Percentiles rank a stretch among this genome's conserved stretches.
phyloP scores from a whole-genome alignment of 2,113 vertebrate genomes.

The Polypterus bichir region DNA sequence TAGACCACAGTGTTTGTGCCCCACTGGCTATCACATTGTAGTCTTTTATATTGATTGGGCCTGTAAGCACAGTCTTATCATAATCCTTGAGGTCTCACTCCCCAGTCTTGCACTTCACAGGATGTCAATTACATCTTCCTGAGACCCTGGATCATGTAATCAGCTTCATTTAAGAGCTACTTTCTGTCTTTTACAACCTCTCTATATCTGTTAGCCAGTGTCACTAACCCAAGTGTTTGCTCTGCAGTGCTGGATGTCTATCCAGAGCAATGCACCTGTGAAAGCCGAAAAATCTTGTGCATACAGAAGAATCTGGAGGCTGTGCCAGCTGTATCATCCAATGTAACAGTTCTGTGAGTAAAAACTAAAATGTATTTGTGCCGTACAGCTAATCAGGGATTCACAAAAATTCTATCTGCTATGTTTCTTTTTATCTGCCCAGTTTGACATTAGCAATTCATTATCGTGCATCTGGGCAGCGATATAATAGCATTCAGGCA shows the following conservation, averaged over 20 bases:
- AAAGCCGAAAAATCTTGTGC: conserved; percentile 32
- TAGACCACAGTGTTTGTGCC: too few species aligned
- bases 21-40: too few species aligned
- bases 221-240: background rate
- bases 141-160: background rate
- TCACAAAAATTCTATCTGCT: too few species aligned
- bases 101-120: too few species aligned
- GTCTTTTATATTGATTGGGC: too few species aligned
- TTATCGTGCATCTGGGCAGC: too few species aligned
- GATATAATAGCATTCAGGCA: too few species aligned
- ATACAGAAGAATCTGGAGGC: conserved; percentile 22
- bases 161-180: background rate
- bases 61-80: background rate
- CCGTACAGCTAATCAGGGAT: too few species aligned
- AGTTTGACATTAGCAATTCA: too few species aligned
- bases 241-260: conserved; percentile 33
- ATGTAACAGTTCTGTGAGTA: conserved; percentile 43
- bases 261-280: conserved; percentile 34
- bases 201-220: background rate
- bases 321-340: conserved; percentile 34
- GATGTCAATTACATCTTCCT: too few species aligned
- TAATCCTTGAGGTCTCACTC: background rate
- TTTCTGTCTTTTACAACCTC: background rate
- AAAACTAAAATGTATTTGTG: background rate
- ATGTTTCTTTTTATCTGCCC: too few species aligned